phyloP scores from a whole-genome alignment of 2,113 vertebrate genomes.

The Brevimyrus niger region DNA sequence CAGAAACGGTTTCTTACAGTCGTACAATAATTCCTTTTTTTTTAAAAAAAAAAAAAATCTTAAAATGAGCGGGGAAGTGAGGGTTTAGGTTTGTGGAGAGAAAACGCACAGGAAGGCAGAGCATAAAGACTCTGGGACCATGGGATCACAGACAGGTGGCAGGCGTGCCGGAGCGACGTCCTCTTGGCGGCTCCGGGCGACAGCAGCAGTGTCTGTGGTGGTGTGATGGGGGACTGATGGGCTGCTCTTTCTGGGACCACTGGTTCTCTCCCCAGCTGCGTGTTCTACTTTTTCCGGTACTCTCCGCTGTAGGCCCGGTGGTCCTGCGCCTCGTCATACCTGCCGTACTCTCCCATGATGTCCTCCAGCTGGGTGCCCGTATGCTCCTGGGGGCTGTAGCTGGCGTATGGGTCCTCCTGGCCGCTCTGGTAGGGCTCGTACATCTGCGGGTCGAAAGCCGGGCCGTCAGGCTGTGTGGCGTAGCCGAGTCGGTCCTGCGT shows the following conservation, averaged over 20 bases:
- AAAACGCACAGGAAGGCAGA: neutral
- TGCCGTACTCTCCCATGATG: constrained; percentile 53
- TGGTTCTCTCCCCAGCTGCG: neutral
- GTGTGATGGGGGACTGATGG: neutral
- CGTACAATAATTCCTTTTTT: neutral
- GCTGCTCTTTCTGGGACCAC: neutral
- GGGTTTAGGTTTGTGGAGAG: neutral
- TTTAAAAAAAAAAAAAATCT: neutral
- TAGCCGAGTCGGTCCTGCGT: constrained; percentile 28
- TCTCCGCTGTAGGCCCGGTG: constrained; percentile 55
- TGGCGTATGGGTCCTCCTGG: constrained; percentile 58
- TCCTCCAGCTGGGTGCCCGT: constrained; percentile 56
- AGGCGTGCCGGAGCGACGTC: neutral
- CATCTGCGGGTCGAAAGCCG: constrained; percentile 49
- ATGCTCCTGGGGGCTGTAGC: constrained; percentile 44
- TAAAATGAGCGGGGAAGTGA: neutral
- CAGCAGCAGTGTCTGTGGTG: neutral
- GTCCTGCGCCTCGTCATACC: constrained; percentile 44
- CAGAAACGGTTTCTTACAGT: neutral
- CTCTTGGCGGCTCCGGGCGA: neutral
- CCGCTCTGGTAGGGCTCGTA: constrained; percentile 59
- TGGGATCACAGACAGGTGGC: neutral
- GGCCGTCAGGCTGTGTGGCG: constrained; percentile 32
- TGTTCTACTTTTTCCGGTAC: constrained; percentile 58
- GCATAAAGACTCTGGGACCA: neutral